A percentile compares a stretch with the other conserved stretches of the same genome.
phyloP scores from a whole-genome alignment of 2,888 invertebrate species.

The Itoplectis maculator region DNA sequence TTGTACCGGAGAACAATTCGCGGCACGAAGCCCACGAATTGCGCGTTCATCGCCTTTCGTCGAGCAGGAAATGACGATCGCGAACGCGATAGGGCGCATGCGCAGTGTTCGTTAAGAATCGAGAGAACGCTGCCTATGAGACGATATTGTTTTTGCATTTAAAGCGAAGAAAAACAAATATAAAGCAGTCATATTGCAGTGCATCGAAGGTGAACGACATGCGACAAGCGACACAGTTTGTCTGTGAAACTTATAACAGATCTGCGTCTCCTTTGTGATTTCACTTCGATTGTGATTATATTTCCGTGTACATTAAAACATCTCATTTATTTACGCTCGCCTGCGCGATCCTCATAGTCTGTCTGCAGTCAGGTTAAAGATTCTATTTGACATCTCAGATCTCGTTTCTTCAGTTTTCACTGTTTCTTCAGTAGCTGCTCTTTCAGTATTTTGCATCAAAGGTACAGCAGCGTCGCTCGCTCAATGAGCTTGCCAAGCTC shows the following conservation, averaged over 20 bases:
- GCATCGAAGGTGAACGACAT: too few species aligned
- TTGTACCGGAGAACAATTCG: conserved; percentile 41
- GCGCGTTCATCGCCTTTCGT: conserved; percentile 37
- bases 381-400: neutral
- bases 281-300: neutral
- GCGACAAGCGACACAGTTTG: too few species aligned
- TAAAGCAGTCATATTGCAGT: too few species aligned
- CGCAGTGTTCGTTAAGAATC: neutral
- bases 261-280: neutral
- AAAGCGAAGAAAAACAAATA: too few species aligned
- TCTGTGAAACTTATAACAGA: too few species aligned
- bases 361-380: neutral
- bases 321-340: neutral
- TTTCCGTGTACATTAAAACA: conserved; percentile 1
- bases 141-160: conserved; percentile 4
- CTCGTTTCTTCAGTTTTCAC: neutral
- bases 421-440: neutral
- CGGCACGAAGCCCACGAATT: conserved; percentile 42
- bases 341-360: neutral
- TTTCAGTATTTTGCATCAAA: conserved; percentile 18
- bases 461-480: neutral
- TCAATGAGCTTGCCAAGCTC: conserved; percentile 4
- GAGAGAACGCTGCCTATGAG: neutral
- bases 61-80: conserved; percentile 48
- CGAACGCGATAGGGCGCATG: neutral